phyloP scores from a whole-genome alignment of 2,888 invertebrate genomes.

The Plemyria rubiginata region DNA sequence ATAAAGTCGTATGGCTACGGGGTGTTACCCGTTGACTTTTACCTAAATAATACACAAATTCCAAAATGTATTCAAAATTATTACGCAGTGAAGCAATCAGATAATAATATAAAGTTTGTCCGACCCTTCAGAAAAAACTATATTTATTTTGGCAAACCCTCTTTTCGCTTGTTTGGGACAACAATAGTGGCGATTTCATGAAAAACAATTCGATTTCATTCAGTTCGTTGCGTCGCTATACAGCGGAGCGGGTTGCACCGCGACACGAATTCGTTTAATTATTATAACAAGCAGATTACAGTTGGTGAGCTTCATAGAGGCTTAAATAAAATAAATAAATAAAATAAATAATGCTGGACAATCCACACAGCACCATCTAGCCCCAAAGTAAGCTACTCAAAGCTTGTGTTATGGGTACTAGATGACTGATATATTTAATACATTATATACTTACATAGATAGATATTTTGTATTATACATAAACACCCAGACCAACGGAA shows the following conservation, averaged over 20 bases:
- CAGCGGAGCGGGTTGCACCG: conserved; percentile 13
- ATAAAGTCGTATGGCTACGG: no score
- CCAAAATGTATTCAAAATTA: conserved; percentile 11
- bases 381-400: no score
- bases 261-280: conserved; percentile 7
- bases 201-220: conserved; percentile 30
- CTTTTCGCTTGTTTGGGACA: conserved; percentile 16
- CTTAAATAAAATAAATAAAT: no score
- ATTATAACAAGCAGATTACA: background rate
- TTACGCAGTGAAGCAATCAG: conserved; percentile 11
- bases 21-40: background rate
- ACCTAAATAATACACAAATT: conserved; percentile 4
- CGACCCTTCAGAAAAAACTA: conserved; percentile 24
- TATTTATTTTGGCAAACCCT: conserved; percentile 26
- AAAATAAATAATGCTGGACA: no score
- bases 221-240: conserved; percentile 18
- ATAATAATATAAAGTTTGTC: conserved; percentile 18
- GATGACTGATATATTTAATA: no score
- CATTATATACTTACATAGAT: no score
- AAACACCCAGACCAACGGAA: no score
- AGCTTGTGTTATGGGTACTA: no score
- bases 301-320: no score
- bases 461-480: no score
- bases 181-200: conserved; percentile 29
- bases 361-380: no score